Base-by-base conservation (phyloP, 2,113 vertebrate genomes). In the Leptosomus discolor region DNA sequence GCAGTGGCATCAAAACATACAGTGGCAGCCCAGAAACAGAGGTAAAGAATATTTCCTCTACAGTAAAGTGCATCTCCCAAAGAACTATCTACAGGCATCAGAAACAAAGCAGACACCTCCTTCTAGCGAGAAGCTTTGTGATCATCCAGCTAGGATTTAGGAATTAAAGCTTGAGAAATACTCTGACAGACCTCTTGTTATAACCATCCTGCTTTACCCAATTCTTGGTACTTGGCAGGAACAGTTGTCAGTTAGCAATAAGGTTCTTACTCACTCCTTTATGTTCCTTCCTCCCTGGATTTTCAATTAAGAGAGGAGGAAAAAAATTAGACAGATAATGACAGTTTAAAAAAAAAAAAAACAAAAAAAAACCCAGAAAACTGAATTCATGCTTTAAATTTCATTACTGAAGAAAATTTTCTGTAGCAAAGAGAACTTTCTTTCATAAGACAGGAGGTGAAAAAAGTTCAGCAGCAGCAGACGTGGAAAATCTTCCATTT, bases 401-500 rank as follows among this genome's bases (percentile, higher is more conserved):
- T 88, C 76, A 48, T 88, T 94, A 78, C 12, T 86, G 58, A 83
- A 91, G 70, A 86, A 81, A 50, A 60, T 24, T n/a, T 63, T 37
- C 63, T 73, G 46, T 48, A 84, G 68, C 12, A 24, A 63, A 81
- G 30, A 39, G 57, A 93, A 67, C 37, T 70, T 67, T 30, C 58
- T 78, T 71, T 95, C 11, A 4, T 37, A 78, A 84, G 79, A 89
- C 65, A 92, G 45, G 67, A 67, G 39, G 71, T 43, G 73, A n/a
- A n/a, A n/a, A n/a, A n/a, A n/a, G 75, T 73, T 78, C 71, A 81
- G 85, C 91, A 94, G 80, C 80, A 92, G 86, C 29, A 92, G 74
- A 30, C 16, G 70, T 0, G 2, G 76, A 84, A 73, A 67, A 58
- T 81, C 81, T 79, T 79, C 69, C 85, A 53, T 53, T 68, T 48